These are phyloP conservation scores for Sylvilagus floridanus DNA, from an alignment of 2,797 vertebrate genomes.

Conservation along the genomic window DNA sequence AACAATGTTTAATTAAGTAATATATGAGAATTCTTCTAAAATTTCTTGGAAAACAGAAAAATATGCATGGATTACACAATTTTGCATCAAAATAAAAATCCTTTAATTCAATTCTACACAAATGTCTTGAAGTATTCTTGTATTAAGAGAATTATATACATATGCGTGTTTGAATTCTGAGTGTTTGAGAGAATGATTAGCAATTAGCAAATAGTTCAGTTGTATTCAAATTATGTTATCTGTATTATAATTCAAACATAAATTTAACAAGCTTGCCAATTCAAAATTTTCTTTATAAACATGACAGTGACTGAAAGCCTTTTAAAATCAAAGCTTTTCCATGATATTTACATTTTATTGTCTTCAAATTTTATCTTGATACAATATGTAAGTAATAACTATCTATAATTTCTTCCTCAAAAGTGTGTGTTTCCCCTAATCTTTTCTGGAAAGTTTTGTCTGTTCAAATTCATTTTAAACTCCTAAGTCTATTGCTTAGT, in stretches of 20 bases:
- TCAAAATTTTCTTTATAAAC: not conserved
- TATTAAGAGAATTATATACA: not conserved
- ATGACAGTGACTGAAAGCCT: not conserved
- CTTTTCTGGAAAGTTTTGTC: constrained; percentile 45
- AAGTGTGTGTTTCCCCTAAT: constrained; percentile 11
- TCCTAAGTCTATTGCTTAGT: constrained; percentile 23
- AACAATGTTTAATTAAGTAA: not conserved
- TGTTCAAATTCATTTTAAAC: constrained; percentile 12
- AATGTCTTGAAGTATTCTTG: too few relatives aligned
- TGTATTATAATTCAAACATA: not conserved
- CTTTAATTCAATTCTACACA: too few relatives aligned
- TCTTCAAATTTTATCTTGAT: constrained; percentile 32
- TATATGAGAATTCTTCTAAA: not conserved
- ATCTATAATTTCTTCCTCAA: constrained; percentile 23
- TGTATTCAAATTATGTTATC: not conserved
- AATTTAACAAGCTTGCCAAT: not conserved
- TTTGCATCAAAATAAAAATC: too few relatives aligned
- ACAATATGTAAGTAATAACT: constrained; percentile 37
- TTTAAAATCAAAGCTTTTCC: not conserved
- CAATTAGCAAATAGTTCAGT: not conserved
- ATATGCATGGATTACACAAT: too few relatives aligned
- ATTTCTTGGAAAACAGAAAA: too few relatives aligned
- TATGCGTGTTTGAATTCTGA: not conserved
- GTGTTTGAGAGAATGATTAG: not conserved
- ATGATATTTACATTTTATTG: not conserved